Percentiles rank a stretch among this genome's conserved stretches.
Conservation (phyloP, 1,140 invertebrate genomes). For the Cepaea nemoralis region DNA sequence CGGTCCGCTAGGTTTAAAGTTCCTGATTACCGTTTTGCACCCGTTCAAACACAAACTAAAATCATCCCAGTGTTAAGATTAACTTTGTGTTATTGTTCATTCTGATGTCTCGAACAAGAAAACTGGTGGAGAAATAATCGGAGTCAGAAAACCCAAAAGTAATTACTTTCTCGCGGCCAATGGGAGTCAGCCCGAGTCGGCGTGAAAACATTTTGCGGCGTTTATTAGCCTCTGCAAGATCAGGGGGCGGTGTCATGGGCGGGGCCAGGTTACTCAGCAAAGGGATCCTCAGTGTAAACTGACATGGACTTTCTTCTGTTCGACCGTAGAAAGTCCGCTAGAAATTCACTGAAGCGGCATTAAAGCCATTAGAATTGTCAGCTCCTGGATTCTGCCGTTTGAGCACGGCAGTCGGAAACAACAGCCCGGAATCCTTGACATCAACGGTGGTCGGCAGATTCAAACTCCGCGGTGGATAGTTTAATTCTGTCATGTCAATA, state of each 20-base stretch:
- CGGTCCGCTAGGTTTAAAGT: too few species aligned
- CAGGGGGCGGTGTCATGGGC: background rate
- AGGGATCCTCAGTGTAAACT: background rate
- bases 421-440: background rate
- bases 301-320: background rate
- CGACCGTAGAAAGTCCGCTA: background rate
- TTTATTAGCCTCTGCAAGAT: background rate
- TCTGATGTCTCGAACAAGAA: background rate
- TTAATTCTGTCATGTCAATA: background rate
- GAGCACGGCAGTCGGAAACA: background rate
- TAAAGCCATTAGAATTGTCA: slow-evolving; percentile 24
- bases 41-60: too few species aligned
- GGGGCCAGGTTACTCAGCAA: background rate
- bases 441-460: background rate
- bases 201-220: background rate
- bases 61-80: too few species aligned
- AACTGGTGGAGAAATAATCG: background rate
- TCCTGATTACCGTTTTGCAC: too few species aligned
- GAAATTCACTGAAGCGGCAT: slow-evolving; percentile 23
- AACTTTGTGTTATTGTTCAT: too few species aligned
- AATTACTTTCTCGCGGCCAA: background rate
- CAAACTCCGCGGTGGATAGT: background rate
- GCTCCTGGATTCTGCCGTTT: background rate
- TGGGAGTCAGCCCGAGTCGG: background rate
- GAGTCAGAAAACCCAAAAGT: background rate